These are phyloP conservation scores for Drosophila kurseongensis DNA, from an alignment of 1,140 invertebrate species.

Conservation along the genomic window DNA sequence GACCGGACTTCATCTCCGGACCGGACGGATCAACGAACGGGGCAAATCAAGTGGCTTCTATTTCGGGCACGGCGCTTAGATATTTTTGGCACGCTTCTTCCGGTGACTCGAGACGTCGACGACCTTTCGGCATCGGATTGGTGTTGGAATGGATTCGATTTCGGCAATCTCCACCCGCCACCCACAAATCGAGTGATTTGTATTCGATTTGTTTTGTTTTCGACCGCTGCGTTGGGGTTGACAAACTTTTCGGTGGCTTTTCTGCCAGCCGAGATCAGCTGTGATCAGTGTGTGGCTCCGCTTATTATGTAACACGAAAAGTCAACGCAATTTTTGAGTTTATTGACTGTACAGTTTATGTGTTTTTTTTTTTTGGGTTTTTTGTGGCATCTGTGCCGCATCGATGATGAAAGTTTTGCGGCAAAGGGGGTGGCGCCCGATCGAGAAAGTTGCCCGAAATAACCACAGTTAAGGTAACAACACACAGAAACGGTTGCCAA, in stretches of 20 bases:
- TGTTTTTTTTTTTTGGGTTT: constrained; percentile 14
- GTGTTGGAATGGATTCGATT: constrained; percentile 17
- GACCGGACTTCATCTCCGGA: constrained; percentile 23
- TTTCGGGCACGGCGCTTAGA: constrained; percentile 66
- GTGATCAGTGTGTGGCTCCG: constrained; percentile 15
- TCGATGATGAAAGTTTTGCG: constrained; percentile 52
- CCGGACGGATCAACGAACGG: constrained; percentile 29
- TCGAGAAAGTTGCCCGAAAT: constrained; percentile 68
- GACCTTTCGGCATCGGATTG: constrained; percentile 63
- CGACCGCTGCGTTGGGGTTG: constrained; percentile 45
- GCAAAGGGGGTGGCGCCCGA: constrained; percentile 31
- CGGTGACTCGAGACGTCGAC: constrained; percentile 55
- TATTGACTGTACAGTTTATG: constrained; percentile 55
- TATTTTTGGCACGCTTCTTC: constrained; percentile 80
- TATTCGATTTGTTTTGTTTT: constrained; percentile 38
- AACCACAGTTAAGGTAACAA: constrained; percentile 22
- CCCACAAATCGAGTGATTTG: constrained; percentile 9
- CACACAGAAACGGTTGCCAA: constrained; percentile 8
- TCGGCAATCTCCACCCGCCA: constrained; percentile 1
- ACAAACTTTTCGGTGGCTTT: constrained; percentile 45
- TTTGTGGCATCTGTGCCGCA: not conserved
- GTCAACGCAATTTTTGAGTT: constrained; percentile 60
- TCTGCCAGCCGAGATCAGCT: constrained; percentile 53
- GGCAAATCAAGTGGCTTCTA: constrained; percentile 35
- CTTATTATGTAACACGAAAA: constrained; percentile 75